Evolutionary conservation across 2,888 invertebrate species (phyloP).

Genomic region (Lasius fuliginosus): DNA sequence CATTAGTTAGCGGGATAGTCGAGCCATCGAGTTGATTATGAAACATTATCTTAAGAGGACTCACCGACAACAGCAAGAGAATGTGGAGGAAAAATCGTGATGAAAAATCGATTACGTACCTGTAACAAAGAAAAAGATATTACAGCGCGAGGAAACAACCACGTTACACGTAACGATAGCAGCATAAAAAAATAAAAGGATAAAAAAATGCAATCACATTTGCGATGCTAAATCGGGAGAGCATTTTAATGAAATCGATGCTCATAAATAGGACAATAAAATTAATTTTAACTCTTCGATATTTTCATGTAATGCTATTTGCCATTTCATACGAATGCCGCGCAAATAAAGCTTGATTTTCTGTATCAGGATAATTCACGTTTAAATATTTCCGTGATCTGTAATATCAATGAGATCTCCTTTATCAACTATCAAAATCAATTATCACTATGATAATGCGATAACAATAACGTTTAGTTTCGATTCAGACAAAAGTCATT

Average conservation of each 20-base stretch:
- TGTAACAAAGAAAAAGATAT: slow-evolving; percentile 71
- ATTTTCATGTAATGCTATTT: slow-evolving; percentile 21
- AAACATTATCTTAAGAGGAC: slow-evolving; percentile 60
- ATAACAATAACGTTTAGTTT: background rate
- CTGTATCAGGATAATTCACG: slow-evolving; percentile 48
- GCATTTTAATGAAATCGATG: background rate
- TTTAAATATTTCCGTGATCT: background rate
- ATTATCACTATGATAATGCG: background rate
- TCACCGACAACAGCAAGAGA: slow-evolving; percentile 57
- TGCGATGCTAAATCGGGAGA: background rate
- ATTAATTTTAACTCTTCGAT: slow-evolving; percentile 1
- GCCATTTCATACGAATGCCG: slow-evolving; percentile 19
- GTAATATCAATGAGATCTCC: background rate
- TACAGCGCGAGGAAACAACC: background rate
- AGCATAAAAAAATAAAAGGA: background rate
- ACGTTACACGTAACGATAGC: background rate
- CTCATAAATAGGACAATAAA: background rate
- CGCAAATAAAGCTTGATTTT: slow-evolving; percentile 54
- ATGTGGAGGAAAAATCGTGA: too few species aligned
- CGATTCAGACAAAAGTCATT: background rate
- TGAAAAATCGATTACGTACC: slow-evolving; percentile 73
- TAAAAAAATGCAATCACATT: background rate
- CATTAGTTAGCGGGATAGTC: background rate
- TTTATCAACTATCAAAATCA: background rate
- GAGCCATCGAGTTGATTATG: slow-evolving; percentile 10